Evolutionary conservation across 1,140 invertebrate genomes (phyloP), one percentile per base, ranked within the genome.

Genomic region (Eriocheir sinensis): DNA sequence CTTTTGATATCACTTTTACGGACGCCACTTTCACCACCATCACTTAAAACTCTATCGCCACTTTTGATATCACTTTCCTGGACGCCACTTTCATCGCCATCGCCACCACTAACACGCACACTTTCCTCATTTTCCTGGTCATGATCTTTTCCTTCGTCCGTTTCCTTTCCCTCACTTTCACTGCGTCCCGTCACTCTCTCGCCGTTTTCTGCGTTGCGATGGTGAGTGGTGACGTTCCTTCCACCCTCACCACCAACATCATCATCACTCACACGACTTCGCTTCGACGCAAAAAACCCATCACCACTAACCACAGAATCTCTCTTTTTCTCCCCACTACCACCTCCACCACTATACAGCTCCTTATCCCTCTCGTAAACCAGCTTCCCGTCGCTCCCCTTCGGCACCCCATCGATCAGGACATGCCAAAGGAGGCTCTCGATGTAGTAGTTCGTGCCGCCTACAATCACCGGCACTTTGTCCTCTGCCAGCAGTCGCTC

Each of bases 371-470:
- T 36, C 0, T 95, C 94, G 12, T 95, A 92, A 21, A 95, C 36
- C 12, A 95, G 41, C 91, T 89, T 95, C 36, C 21, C 30, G 6
- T 41, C 12, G 9, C 15, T 79, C 4, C 41, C 93, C 3, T 48
- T 97, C 15, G 96, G 95, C 27, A 92, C 32, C 60, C 96, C 97
- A 95, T 97, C 97, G 3, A 99, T 97, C 3, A 99, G 97, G 94
- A 98, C 98, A 96, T 99, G 97, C 98, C 99, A 99, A 0, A 99
- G 97, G 12, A 99, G 96, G 3, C 98, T 98, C 97, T 99, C 99
- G 95, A 99, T 99, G 96, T 99, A 99, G 97, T 99, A 99, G 97
- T 99, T 99, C 4, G 99, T 99, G 30, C 99, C 99, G 60, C 99
- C 99, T 17, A 99, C 99, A 92, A 99, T 97, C 93, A 99, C 98